Conservation (phyloP, 1,140 invertebrate genomes). For the Orius insidiosus region DNA sequence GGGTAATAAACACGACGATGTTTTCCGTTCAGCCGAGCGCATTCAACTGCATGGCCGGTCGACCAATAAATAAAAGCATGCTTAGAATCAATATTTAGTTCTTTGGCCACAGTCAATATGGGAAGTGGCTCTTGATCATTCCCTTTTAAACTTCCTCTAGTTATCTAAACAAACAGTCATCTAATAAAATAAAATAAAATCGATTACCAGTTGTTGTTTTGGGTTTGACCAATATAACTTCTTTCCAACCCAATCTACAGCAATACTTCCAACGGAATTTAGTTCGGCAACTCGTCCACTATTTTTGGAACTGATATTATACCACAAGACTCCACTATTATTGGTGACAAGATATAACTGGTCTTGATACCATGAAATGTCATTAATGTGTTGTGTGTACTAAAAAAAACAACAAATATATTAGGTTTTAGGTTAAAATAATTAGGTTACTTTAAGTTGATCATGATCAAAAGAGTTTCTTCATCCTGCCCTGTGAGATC, state of each 20-base stretch:
- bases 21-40: slow-evolving; percentile 58
- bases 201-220: slow-evolving; percentile 54
- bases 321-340: slow-evolving; percentile 47
- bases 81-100: slow-evolving; percentile 62
- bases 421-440: slow-evolving; percentile 7
- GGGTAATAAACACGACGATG: slow-evolving; percentile 53
- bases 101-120: slow-evolving; percentile 56
- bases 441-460: slow-evolving; percentile 26
- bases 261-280: slow-evolving; percentile 55
- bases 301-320: slow-evolving; percentile 41
- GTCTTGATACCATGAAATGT: slow-evolving; percentile 50
- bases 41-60: slow-evolving; percentile 62
- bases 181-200: background rate
- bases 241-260: slow-evolving; percentile 74
- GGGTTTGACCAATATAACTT: slow-evolving; percentile 81
- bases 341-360: slow-evolving; percentile 55
- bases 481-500: slow-evolving; percentile 55
- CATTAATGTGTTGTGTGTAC: slow-evolving; percentile 34
- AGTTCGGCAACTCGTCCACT: slow-evolving; percentile 39
- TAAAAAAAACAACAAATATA: slow-evolving; percentile 13
- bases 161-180: slow-evolving; percentile 19
- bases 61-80: slow-evolving; percentile 77
- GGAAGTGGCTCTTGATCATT: slow-evolving; percentile 54
- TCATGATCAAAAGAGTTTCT: slow-evolving; percentile 40
- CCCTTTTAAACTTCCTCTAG: slow-evolving; percentile 44